phyloP scores from a whole-genome alignment of 2,797 vertebrate genomes.

The Pristis pectinata region DNA sequence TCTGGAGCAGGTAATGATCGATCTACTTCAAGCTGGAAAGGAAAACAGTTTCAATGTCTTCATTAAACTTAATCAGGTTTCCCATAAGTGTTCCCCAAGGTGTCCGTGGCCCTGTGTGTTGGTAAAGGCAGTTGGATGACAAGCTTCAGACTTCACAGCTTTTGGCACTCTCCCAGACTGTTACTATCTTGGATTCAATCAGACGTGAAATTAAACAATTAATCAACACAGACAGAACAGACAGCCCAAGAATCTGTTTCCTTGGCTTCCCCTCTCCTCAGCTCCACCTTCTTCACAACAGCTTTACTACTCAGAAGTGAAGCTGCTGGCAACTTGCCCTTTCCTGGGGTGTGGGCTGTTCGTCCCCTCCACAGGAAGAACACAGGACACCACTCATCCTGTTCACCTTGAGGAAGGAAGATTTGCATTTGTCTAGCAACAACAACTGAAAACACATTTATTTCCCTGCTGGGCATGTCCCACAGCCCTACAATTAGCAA shows the following conservation, averaged over 20 bases:
- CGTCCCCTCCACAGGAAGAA: neutral
- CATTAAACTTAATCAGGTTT: neutral
- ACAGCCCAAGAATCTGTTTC: neutral
- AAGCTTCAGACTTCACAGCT: neutral
- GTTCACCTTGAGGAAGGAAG: no score
- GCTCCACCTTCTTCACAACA: neutral
- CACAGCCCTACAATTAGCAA: no score
- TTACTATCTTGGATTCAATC: neutral
- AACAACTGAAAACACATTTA: no score
- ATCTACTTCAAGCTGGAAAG: neutral
- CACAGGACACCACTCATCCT: neutral
- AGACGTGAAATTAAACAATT: constrained; percentile 6
- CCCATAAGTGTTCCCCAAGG: neutral
- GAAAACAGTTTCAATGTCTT: neutral
- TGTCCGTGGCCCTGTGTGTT: neutral
- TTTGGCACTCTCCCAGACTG: neutral
- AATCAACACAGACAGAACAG: neutral
- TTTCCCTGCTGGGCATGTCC: no score
- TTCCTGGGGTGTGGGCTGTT: no score
- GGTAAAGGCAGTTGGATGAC: neutral
- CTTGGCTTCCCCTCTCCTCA: neutral
- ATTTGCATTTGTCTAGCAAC: no score
- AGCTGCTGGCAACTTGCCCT: neutral
- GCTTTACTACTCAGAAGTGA: neutral
- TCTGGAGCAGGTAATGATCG: neutral